These are phyloP conservation scores for Orycteropus afer DNA, from an alignment of 2,113 vertebrate species.

Conservation along the genomic window DNA sequence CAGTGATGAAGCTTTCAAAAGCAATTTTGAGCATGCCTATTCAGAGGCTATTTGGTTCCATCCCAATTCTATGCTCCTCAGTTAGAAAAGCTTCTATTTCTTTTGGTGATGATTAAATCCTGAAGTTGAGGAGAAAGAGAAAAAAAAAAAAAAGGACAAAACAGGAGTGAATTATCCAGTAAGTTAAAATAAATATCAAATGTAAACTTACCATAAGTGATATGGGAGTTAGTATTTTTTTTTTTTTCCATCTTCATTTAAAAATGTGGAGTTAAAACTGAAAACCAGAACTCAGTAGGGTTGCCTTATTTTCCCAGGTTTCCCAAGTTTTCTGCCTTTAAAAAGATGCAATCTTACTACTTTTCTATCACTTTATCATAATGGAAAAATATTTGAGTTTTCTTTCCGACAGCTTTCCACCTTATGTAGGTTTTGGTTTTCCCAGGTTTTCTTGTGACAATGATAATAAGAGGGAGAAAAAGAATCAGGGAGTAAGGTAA, in stretches of 20 bases:
- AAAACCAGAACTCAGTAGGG: not conserved
- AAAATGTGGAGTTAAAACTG: not conserved
- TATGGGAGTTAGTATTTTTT: not conserved
- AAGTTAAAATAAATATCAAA: not conserved
- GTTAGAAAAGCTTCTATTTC: conserved; percentile 25
- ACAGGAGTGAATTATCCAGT: not conserved
- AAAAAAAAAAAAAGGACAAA: not conserved
- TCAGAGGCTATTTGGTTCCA: conserved; percentile 45
- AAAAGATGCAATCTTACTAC: not conserved
- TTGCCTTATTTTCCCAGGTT: not conserved
- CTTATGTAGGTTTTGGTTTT: not conserved
- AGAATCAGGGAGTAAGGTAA: not conserved
- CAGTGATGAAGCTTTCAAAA: conserved; percentile 75
- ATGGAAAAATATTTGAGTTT: not conserved
- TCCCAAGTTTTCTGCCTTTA: not conserved
- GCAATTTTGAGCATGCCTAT: conserved; percentile 69
- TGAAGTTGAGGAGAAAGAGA: not conserved
- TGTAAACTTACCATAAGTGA: not conserved
- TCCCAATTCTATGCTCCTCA: not conserved
- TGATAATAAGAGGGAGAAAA: not conserved
- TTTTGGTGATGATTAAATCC: conserved; percentile 43
- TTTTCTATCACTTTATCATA: not conserved
- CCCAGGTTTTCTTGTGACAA: not conserved
- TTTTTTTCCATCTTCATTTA: not conserved
- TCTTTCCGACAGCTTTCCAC: not conserved